Base-by-base conservation (phyloP, 1,140 invertebrate species). In the Bombus turneri region DNA sequence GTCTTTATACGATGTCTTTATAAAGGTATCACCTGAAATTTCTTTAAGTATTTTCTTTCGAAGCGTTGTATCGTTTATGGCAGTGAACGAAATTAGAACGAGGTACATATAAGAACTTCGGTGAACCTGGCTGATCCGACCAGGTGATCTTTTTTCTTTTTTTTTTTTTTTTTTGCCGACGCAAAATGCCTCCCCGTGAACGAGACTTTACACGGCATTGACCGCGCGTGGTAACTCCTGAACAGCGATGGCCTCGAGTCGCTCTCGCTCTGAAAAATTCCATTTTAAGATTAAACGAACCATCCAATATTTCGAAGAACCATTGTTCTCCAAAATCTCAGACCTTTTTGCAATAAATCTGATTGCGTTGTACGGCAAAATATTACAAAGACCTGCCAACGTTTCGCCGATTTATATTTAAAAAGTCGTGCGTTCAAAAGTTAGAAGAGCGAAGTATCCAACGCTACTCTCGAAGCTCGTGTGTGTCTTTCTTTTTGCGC, bases 181-280 rank as follows among this genome's bases (percentile, higher is more conserved):
- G 31, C 31, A 37, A n/a, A 76, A 83, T 22, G 41, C 41, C 75
- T 83, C 73, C 37, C 71, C 76, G 66, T 71, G 64, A 79, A 71
- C 82, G 66, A 84, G 82, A 84, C 75, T 78, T 71, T 57, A 78
- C 37, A 71, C 82, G 75, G 82, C 75, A 84, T 84, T 71, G 82
- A 84, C 75, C 75, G 64, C 82, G 62, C 64, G 81, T 77, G 69
- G 69, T 82, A 82, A 75, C 71, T 64, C 53, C 31, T 9, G 4
- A n/a, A 31, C 22, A 79, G 82, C 31, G 66, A 79, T 47, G 66
- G 75, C n/a, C 8, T 71, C 39, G 76, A 79, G 31, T 64, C 15
- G 5, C 34, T 34, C 28, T 31, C 4, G 22, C 1, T 39, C 10
- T 5, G 43, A 57, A 39, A 10, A 25, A n/a, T 13, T 64, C 22